Base-by-base conservation (phyloP, 2,797 vertebrate genomes). In the Gymnoscopelus microlampas region DNA sequence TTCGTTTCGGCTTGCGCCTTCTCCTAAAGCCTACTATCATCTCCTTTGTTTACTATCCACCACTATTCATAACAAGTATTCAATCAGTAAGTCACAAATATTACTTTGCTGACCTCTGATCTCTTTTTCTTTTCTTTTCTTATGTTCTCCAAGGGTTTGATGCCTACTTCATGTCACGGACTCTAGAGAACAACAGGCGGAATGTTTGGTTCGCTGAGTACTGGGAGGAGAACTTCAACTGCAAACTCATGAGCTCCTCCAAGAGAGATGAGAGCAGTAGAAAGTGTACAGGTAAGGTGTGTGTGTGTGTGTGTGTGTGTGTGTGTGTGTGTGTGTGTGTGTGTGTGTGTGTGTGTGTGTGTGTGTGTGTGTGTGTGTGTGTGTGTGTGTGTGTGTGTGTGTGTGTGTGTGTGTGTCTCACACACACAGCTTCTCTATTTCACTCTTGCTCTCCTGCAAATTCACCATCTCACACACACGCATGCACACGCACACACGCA, bases 141-240 rank as follows among this genome's bases (percentile, higher is more conserved):
- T 0, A 5, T 71, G 64, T 55, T 71, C 24, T 79, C 73, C 56
- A 88, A 98, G 97, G 96, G 1, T 99, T 99, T 0, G 97, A 99
- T 56, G 67, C 90, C 3, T 99, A 98, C 57, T 99, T 99, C 79
- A 98, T 89, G 0, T 95, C 96, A 0, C 94, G 97, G 13, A 97
- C 96, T 0, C 87, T 99, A 78, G 97, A 99, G 86, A 99, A 99
- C 91, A 99, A 99, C 88, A 82, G 97, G 60, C 94, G 97, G 86
- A 98, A 99, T 1, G 97, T 99, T 1, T 99, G 97, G 97, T 99
- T 99, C 60, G 97, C 97, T 0, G 97, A 98, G 77, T 98, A 95
- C 90, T 99, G 97, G 97, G 97, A 99, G 83, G 96, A 99, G 84
- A 98, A 98, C 90, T 99, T 99, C 91, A 96, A 98, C 91, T 99